phyloP scores from a whole-genome alignment of 1,140 invertebrate species.

The Homalodisca vitripennis region DNA sequence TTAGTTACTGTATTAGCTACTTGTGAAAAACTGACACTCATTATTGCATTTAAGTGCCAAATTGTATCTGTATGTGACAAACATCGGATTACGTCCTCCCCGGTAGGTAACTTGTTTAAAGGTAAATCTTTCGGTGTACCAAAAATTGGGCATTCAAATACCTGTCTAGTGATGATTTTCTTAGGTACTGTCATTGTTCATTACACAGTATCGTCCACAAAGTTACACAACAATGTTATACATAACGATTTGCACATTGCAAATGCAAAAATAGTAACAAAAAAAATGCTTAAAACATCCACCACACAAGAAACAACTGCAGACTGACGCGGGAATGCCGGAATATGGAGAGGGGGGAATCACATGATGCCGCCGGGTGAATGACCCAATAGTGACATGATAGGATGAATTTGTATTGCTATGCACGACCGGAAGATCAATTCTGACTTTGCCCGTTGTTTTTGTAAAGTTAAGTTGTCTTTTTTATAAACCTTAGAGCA shows the following conservation, averaged over 20 bases:
- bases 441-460: neutral
- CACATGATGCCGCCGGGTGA: neutral
- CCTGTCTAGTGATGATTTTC: conserved; percentile 25
- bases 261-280: neutral
- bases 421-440: neutral
- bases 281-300: neutral
- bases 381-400: neutral
- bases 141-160: conserved; percentile 22
- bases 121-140: too few species aligned
- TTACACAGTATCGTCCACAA: neutral
- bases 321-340: neutral
- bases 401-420: neutral
- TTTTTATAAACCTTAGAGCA: too few species aligned
- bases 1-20: conserved; percentile 14
- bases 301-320: neutral
- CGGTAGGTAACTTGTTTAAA: conserved; percentile 14
- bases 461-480: neutral
- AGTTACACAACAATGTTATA: neutral
- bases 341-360: neutral
- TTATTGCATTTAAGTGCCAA: conserved; percentile 10
- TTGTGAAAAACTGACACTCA: conserved; percentile 9
- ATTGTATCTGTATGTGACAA: conserved; percentile 10
- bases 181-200: neutral
- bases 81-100: conserved; percentile 4
- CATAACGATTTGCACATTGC: neutral